Evolutionary conservation across 2,113 vertebrate genomes (phyloP).

Genomic region (Bettongia penicillata): DNA sequence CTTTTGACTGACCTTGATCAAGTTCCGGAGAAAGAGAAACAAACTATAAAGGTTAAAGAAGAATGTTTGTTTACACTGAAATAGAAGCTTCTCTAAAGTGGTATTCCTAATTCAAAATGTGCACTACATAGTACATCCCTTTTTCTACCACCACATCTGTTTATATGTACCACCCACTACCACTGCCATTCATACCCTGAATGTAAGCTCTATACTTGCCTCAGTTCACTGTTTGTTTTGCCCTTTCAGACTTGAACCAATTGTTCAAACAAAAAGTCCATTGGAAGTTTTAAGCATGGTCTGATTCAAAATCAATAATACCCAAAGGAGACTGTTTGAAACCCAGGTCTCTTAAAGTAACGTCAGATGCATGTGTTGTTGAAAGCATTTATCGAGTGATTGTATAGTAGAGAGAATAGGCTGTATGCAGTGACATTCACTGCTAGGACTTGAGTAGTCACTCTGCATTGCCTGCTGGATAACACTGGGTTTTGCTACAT

Average conservation of each 20-base stretch:
- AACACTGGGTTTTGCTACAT: conserved; percentile 51
- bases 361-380: background rate
- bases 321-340: background rate
- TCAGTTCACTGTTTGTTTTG: background rate
- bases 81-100: background rate
- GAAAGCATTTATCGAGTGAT: conserved; percentile 1
- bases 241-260: background rate
- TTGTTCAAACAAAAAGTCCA: background rate
- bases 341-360: background rate
- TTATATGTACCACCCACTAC: background rate
- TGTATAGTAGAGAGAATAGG: conserved; percentile 17
- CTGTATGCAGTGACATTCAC: background rate
- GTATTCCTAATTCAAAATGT: background rate
- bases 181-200: background rate
- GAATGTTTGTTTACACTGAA: background rate
- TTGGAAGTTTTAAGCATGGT: background rate
- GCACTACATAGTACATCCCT: background rate
- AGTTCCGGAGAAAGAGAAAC: background rate
- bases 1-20: background rate
- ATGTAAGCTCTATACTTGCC: background rate
- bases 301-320: background rate
- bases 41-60: background rate
- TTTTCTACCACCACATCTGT: background rate
- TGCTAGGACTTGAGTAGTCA: conserved; percentile 9
- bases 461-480: conserved; percentile 13